Conservation (phyloP, 1,140 invertebrate species). For the Pseudomyrmex gracilis region DNA sequence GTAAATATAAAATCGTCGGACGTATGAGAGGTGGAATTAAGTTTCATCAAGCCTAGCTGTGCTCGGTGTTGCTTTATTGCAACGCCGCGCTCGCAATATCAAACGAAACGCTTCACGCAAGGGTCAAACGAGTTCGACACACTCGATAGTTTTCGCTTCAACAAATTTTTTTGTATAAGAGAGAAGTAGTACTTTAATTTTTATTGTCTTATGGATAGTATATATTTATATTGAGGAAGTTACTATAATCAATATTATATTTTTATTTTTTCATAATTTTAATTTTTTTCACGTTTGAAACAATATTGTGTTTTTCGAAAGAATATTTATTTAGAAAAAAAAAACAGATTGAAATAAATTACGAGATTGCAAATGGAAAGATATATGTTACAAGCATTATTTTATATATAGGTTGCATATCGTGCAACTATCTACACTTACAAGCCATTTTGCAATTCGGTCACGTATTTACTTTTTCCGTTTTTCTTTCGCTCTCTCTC, state of each 20-base stretch:
- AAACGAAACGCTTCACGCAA: not conserved
- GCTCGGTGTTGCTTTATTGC: conserved; percentile 36
- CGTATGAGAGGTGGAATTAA: conserved; percentile 40
- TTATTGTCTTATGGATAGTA: too few species aligned
- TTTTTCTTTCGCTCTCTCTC: too few species aligned
- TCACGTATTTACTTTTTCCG: not conserved
- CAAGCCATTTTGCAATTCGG: not conserved
- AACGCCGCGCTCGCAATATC: conserved; percentile 37
- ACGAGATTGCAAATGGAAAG: not conserved
- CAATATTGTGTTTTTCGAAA: too few species aligned
- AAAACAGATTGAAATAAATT: too few species aligned
- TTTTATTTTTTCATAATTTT: too few species aligned
- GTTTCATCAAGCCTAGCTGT: conserved; percentile 54
- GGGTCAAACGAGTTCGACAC: not conserved
- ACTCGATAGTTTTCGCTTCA: not conserved
- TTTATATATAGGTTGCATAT: not conserved
- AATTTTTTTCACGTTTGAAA: too few species aligned
- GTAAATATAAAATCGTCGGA: conserved; percentile 49
- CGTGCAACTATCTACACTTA: not conserved
- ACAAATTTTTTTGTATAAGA: not conserved
- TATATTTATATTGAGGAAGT: too few species aligned
- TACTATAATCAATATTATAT: too few species aligned
- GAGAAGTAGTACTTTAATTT: too few species aligned
- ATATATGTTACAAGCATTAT: not conserved
- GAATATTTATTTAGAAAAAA: too few species aligned